Conservation (phyloP, 2,797 vertebrate genomes). For the Alauda arvensis region DNA sequence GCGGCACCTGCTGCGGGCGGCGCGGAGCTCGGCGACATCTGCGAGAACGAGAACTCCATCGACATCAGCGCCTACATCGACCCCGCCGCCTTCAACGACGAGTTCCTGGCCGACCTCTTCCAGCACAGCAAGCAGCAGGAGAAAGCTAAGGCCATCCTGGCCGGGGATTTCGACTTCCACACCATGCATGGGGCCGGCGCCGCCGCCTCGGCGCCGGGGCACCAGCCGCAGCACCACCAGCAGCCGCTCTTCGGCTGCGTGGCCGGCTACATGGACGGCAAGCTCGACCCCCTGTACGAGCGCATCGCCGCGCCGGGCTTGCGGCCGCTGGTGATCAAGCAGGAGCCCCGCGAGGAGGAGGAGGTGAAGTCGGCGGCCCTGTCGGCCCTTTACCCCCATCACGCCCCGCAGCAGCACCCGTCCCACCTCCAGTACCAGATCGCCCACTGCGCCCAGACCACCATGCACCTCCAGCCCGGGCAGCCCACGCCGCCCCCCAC, state of each 20-base stretch:
- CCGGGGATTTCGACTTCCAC: slow-evolving; percentile 81
- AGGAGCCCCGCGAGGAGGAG: slow-evolving; percentile 89
- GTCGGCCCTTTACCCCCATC: slow-evolving; percentile 75
- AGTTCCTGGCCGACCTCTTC: slow-evolving; percentile 95
- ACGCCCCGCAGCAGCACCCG: slow-evolving; percentile 73
- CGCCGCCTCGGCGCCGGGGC: slow-evolving; percentile 49
- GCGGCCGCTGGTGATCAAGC: slow-evolving; percentile 90
- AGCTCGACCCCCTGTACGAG: slow-evolving; percentile 86
- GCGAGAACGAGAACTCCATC: slow-evolving; percentile 95
- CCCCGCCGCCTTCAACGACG: slow-evolving; percentile 95
- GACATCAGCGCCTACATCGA: slow-evolving; percentile 98
- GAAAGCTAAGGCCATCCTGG: slow-evolving; percentile 79
- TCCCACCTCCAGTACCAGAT: slow-evolving; percentile 95
- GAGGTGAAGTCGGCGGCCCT: slow-evolving; percentile 78
- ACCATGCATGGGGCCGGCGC: slow-evolving; percentile 65
- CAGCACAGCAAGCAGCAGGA: slow-evolving; percentile 89
- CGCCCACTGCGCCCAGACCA: slow-evolving; percentile 93
- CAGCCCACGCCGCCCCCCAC: slow-evolving; percentile 95
- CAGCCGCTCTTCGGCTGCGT: slow-evolving; percentile 69
- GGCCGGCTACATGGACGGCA: slow-evolving; percentile 84
- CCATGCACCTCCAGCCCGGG: slow-evolving; percentile 93
- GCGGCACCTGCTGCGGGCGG: slow-evolving; percentile 69
- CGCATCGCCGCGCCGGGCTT: slow-evolving; percentile 76
- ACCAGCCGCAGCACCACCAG: slow-evolving; percentile 59
- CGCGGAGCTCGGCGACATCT: slow-evolving; percentile 85